Conservation (phyloP, 2,797 vertebrate genomes). For the Rhabdomys pumilio region DNA sequence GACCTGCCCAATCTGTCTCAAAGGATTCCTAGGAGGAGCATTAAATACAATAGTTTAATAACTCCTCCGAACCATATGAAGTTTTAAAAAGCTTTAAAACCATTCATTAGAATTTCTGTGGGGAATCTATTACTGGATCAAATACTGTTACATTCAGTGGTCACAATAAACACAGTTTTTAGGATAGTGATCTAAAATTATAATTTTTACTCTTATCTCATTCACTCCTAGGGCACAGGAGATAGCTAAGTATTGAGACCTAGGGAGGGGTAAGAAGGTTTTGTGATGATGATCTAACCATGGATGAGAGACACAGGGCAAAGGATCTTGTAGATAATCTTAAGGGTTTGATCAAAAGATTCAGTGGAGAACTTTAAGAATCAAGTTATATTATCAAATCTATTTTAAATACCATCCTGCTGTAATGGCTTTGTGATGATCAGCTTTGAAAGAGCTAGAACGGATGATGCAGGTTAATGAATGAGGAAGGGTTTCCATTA, state of each 20-base stretch:
- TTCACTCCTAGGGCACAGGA: not conserved
- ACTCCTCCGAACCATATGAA: constrained; percentile 12
- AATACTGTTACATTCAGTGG: constrained; percentile 40
- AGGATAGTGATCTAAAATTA: not conserved
- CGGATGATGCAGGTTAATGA: not conserved
- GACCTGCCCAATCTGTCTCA: constrained; percentile 12
- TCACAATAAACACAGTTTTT: not conserved
- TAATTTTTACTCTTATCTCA: not conserved
- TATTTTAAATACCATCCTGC: not conserved
- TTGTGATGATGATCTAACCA: not conserved
- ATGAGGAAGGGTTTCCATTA: not conserved
- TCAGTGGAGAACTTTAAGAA: constrained; percentile 5
- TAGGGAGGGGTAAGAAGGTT: not conserved
- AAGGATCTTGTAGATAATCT: not conserved
- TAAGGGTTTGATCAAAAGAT: not conserved
- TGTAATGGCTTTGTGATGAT: not conserved
- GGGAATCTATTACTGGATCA: not conserved
- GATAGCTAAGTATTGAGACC: not conserved
- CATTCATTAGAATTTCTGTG: constrained; percentile 17
- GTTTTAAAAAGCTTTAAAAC: not conserved
- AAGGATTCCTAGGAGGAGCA: not conserved
- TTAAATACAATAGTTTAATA: not conserved
- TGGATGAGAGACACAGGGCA: not conserved
- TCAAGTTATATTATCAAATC: not conserved
- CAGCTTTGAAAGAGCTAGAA: not conserved